Conservation (phyloP, 2,113 vertebrate species). For the Leucoraja erinaceus region DNA sequence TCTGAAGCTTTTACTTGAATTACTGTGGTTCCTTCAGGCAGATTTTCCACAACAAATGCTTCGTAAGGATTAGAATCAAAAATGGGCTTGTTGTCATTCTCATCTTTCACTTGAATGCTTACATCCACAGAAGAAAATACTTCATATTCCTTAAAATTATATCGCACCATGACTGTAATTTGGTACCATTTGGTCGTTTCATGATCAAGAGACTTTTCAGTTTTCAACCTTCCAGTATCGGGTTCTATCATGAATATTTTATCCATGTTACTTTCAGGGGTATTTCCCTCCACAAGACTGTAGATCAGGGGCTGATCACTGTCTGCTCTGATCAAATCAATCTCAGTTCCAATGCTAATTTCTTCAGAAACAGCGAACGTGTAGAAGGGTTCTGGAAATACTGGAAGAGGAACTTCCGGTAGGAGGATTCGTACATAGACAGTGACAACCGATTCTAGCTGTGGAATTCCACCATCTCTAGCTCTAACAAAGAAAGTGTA, state of each 20-base stretch:
- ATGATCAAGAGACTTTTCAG: slow-evolving; percentile 85
- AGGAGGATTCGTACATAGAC: slow-evolving; percentile 79
- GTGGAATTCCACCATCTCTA: slow-evolving; percentile 75
- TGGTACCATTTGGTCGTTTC: slow-evolving; percentile 93
- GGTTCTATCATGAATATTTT: slow-evolving; percentile 82
- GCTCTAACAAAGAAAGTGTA: slow-evolving; percentile 84
- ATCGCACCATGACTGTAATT: slow-evolving; percentile 70
- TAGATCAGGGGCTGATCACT: slow-evolving; percentile 67
- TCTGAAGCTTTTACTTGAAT: slow-evolving; percentile 84
- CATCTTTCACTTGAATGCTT: slow-evolving; percentile 85
- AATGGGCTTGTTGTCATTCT: slow-evolving; percentile 82
- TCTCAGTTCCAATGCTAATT: slow-evolving; percentile 76
- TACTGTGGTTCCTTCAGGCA: slow-evolving; percentile 73
- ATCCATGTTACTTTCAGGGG: slow-evolving; percentile 81
- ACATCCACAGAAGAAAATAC: slow-evolving; percentile 70
- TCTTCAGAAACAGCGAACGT: slow-evolving; percentile 79
- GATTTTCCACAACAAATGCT: slow-evolving; percentile 81
- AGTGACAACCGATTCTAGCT: slow-evolving; percentile 73
- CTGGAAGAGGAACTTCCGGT: slow-evolving; percentile 71
- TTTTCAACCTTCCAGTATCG: slow-evolving; percentile 76
- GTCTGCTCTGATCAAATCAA: slow-evolving; percentile 75
- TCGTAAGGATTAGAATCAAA: slow-evolving; percentile 85
- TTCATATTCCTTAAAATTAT: slow-evolving; percentile 60
- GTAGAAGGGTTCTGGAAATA: slow-evolving; percentile 82
- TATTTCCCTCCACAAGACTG: slow-evolving; percentile 75